phyloP scores from a whole-genome alignment of 2,113 vertebrate genomes.

The Prunella himalayana region DNA sequence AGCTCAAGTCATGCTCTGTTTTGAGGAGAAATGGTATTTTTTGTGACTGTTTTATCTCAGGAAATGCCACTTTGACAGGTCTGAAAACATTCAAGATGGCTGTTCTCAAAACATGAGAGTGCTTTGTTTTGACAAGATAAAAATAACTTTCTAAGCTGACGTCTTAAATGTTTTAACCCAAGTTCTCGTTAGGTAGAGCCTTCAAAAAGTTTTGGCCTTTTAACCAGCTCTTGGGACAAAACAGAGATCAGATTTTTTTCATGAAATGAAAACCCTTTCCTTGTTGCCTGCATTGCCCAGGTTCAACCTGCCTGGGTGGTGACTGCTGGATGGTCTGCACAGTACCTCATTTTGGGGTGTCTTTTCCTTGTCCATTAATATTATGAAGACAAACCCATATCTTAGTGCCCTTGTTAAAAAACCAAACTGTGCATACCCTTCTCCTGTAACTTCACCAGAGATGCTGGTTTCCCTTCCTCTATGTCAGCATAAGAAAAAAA shows the following conservation, averaged over 20 bases:
- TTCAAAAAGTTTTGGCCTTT: background rate
- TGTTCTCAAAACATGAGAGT: background rate
- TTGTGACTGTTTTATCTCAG: background rate
- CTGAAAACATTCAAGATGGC: background rate
- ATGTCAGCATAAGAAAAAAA: background rate
- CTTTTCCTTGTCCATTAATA: background rate
- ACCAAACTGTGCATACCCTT: background rate
- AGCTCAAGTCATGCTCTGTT: background rate
- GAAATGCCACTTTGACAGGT: background rate
- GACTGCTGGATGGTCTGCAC: background rate
- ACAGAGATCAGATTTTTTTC: background rate
- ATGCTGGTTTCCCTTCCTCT: background rate
- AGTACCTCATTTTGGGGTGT: background rate
- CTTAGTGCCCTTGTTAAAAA: background rate
- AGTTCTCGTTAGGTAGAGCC: background rate
- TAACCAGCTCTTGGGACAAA: background rate
- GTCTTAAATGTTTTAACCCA: background rate
- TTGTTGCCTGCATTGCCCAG: background rate
- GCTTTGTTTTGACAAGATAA: constrained; percentile 5
- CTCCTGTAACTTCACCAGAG: background rate
- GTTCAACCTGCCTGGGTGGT: background rate
- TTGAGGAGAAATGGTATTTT: background rate
- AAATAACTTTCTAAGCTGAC: background rate
- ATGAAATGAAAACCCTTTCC: background rate
- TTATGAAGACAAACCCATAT: background rate